Percentiles rank a stretch among this genome's conserved stretches.
Evolutionary conservation across 2,888 invertebrate genomes (phyloP).

Genomic region (Euplagia quadripunctaria): DNA sequence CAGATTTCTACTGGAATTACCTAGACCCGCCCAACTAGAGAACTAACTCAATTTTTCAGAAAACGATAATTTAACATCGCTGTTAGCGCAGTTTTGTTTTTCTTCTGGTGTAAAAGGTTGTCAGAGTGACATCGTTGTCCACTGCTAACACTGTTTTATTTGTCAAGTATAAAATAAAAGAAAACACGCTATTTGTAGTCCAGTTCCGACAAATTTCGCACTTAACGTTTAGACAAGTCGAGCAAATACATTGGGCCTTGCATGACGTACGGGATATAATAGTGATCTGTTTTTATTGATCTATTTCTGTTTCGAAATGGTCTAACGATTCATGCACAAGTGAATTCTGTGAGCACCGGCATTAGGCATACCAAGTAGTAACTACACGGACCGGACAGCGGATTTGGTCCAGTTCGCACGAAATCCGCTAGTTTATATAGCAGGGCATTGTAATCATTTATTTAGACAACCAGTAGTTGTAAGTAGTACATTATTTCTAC

Average conservation of each 20-base stretch:
- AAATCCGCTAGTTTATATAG: background rate
- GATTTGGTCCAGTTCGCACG: background rate
- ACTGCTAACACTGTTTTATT: too few species aligned
- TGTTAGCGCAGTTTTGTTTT: too few species aligned
- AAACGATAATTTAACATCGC: too few species aligned
- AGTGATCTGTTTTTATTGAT: conserved; percentile 20
- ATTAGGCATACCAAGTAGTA: background rate
- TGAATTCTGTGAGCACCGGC: conserved; percentile 13
- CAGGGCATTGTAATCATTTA: background rate
- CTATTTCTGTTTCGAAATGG: conserved; percentile 26
- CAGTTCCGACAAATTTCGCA: background rate
- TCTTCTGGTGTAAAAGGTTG: too few species aligned
- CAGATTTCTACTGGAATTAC: too few species aligned
- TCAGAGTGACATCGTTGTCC: too few species aligned
- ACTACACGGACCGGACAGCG: too few species aligned
- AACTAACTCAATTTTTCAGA: too few species aligned
- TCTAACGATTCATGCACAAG: conserved; percentile 22
- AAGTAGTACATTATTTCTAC: background rate
- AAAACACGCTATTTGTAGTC: background rate
- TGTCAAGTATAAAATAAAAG: too few species aligned
- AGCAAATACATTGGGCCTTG: background rate
- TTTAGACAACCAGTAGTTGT: background rate
- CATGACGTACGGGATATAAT: conserved; percentile 12
- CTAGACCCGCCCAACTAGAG: too few species aligned
- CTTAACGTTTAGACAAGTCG: background rate